Conservation (phyloP, 2,888 invertebrate species). For the Polydrusus tereticollis region DNA sequence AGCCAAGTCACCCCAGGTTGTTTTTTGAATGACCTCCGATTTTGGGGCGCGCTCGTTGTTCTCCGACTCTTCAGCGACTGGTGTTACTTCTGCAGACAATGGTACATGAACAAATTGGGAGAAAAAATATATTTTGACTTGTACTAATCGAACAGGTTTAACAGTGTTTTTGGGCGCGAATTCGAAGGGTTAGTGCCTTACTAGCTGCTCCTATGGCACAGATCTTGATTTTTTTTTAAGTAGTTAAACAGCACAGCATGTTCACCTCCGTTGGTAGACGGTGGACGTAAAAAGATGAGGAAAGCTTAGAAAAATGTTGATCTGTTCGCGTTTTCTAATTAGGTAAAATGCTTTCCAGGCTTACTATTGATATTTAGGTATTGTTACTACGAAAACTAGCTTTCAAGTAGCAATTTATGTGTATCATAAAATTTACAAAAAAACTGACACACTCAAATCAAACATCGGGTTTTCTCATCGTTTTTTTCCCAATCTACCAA, state of each 20-base stretch:
- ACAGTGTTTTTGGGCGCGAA: slow-evolving; percentile 68
- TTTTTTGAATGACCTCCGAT: no score
- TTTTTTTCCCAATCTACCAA: slow-evolving; percentile 23
- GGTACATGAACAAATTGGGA: no score
- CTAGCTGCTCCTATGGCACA: slow-evolving; percentile 46
- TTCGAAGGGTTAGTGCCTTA: slow-evolving; percentile 43
- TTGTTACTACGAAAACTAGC: neutral
- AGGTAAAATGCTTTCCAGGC: neutral
- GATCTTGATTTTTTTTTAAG: slow-evolving; percentile 14
- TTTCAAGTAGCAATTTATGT: neutral
- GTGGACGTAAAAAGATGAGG: slow-evolving; percentile 9
- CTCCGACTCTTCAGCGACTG: no score
- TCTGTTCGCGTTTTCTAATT: no score
- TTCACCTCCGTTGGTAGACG: slow-evolving; percentile 1
- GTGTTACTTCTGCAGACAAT: no score
- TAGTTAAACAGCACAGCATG: slow-evolving; percentile 33
- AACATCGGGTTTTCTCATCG: slow-evolving; percentile 18
- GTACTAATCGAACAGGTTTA: neutral
- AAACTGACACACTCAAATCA: neutral
- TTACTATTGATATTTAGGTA: neutral
- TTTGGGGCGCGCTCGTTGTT: no score
- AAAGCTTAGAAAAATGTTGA: no score
- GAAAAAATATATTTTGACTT: no score
- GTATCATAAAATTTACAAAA: neutral
- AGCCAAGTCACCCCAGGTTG: no score